Base-by-base conservation (phyloP, 2,888 invertebrate species). In the Sarcophaga rosellei region DNA sequence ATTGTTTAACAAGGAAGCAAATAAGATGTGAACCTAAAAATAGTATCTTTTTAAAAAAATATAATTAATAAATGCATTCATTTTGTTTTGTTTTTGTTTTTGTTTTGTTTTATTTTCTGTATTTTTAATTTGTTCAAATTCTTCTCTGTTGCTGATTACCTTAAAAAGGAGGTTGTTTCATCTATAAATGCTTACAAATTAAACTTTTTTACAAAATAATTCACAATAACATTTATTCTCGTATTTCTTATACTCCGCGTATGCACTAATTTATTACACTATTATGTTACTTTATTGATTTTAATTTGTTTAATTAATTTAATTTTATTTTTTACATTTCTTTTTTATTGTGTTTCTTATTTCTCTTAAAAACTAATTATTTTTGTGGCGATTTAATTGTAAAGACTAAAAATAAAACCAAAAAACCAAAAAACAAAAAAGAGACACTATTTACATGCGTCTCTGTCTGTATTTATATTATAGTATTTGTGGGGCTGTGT, bases 61-160 rank as follows among this genome's bases (percentile, higher is more conserved):
- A 53, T 2, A 20, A 53, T 12, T 53, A 53, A 21, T 79, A 72
- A 72, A 79, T 79, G 78, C 78, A 44, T 69, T 83, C 23, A 78
- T 73, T 77, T 21, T 59, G 53, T 73, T 17, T 61, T 53, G 68
- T 5, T 73, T 45, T 80, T 10, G 53, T 15, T 62, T 8, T 57
- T 59, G 5, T 72, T 59, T 4, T 59, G 35, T 12, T 72, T 59
- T 0, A 47, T 47, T 72, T 59, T 2, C 21, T 21, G 0, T 21
- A 3, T 44, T 68, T 8, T 45, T 4, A 45, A 4, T 68, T 68
- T 47, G n/a, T 35, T 2, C 8, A 35, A 35, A 35, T 35, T 35
- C 35, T 35, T 35, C 35, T 35, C 10, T 35, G 35, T 35, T 35
- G 35, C 10, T 35, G 35, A 47, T 53, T 23, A 35, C 35, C 35